phyloP scores from a whole-genome alignment of 2,113 vertebrate species.

The Cephalopholis sonnerati region DNA sequence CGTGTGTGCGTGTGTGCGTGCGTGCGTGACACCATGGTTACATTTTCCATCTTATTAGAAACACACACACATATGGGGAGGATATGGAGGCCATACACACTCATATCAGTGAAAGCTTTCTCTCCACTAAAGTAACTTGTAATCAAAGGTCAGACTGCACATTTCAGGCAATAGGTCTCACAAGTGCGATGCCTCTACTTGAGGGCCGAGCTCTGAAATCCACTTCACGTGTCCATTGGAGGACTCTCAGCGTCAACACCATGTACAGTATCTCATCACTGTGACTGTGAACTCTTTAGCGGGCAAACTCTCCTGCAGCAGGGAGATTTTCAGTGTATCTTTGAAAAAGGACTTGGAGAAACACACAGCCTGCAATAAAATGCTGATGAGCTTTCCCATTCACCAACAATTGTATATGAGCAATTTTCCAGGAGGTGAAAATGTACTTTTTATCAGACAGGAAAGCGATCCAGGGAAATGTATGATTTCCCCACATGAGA shows the following conservation, averaged over 20 bases:
- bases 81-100: background rate
- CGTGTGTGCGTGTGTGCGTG: slow-evolving; percentile 30
- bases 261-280: slow-evolving; percentile 6
- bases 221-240: background rate
- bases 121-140: background rate
- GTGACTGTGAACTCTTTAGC: slow-evolving; percentile 6
- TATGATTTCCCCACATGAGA: slow-evolving; percentile 45
- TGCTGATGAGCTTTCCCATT: slow-evolving; percentile 88
- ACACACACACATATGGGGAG: background rate
- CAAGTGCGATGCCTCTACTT: background rate
- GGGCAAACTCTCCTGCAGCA: slow-evolving; percentile 4
- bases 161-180: slow-evolving; percentile 25
- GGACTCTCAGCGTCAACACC: background rate
- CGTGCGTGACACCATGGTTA: background rate
- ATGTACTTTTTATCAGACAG: slow-evolving; percentile 47
- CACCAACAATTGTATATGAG: slow-evolving; percentile 58
- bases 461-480: slow-evolving; percentile 44
- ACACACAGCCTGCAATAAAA: slow-evolving; percentile 88
- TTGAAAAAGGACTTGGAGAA: slow-evolving; percentile 78
- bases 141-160: background rate
- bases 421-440: slow-evolving; percentile 40
- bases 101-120: background rate
- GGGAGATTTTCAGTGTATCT: slow-evolving; percentile 20
- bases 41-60: slow-evolving; percentile 1
- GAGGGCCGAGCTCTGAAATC: slow-evolving; percentile 10